Conservation (phyloP, 2,888 invertebrate genomes). For the Ichneumon xanthorius region DNA sequence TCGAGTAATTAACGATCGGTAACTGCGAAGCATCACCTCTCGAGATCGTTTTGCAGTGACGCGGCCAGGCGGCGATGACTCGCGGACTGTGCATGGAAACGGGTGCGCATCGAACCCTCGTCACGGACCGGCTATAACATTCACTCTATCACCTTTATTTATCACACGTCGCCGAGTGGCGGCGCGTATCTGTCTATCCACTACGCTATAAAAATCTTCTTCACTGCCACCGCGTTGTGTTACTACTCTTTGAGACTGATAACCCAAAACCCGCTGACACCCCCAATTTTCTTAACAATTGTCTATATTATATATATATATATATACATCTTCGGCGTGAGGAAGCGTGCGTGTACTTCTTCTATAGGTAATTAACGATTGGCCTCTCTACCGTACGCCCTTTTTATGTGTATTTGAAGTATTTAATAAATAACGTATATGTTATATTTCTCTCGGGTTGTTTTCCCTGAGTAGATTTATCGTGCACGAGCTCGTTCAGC, state of each 20-base stretch:
- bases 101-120: constrained; percentile 52
- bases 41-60: constrained; percentile 54
- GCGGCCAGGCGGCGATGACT: constrained; percentile 51
- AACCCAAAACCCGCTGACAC: constrained; percentile 26
- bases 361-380: constrained; percentile 7
- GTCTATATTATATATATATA: constrained; percentile 1
- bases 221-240: constrained; percentile 64
- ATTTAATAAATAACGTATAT: constrained; percentile 8
- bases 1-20: constrained; percentile 61
- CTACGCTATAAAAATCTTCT: constrained; percentile 55
- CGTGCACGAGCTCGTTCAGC: constrained; percentile 46
- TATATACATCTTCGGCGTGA: not conserved
- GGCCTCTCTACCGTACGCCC: not conserved
- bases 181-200: constrained; percentile 18
- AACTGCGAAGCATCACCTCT: constrained; percentile 24
- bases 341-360: constrained; percentile 1
- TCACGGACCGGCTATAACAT: constrained; percentile 25
- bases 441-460: not conserved
- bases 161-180: constrained; percentile 41
- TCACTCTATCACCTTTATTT: constrained; percentile 56
- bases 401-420: constrained; percentile 39
- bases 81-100: constrained; percentile 45
- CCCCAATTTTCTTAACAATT: constrained; percentile 41
- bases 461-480: constrained; percentile 1
- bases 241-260: constrained; percentile 69